Evolutionary conservation across 2,888 invertebrate species (phyloP).

Genomic region (Caradrina clavipalpis): DNA sequence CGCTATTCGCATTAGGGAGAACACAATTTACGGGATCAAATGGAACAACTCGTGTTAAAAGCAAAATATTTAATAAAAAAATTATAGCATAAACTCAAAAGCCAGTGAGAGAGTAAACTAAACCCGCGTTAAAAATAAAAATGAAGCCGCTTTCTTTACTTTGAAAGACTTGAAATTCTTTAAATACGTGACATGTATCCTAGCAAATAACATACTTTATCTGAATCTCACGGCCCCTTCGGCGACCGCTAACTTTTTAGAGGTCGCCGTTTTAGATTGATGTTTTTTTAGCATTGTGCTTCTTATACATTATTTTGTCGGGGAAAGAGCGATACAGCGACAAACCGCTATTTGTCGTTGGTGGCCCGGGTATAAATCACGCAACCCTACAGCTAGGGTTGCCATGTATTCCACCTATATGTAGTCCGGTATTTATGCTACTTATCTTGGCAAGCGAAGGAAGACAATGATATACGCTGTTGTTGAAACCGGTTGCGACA

Average conservation of each 20-base stretch:
- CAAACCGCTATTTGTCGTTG: slow-evolving; percentile 89
- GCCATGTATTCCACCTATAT: slow-evolving; percentile 66
- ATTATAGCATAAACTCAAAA: background rate
- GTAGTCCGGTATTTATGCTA: slow-evolving; percentile 70
- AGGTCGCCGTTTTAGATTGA: slow-evolving; percentile 62
- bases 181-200: slow-evolving; percentile 25
- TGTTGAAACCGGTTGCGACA: slow-evolving; percentile 48
- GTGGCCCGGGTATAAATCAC: slow-evolving; percentile 86
- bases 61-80: slow-evolving; percentile 9
- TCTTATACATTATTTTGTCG: slow-evolving; percentile 84
- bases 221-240: slow-evolving; percentile 64
- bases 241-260: slow-evolving; percentile 63
- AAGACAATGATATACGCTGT: slow-evolving; percentile 57
- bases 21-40: background rate
- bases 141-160: slow-evolving; percentile 22
- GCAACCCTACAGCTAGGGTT: slow-evolving; percentile 77
- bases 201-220: slow-evolving; percentile 61
- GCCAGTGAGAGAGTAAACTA: background rate
- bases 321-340: slow-evolving; percentile 86
- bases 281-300: slow-evolving; percentile 73
- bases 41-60: slow-evolving; percentile 5
- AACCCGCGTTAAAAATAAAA: slow-evolving; percentile 5
- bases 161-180: slow-evolving; percentile 25
- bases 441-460: slow-evolving; percentile 60
- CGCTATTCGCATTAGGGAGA: background rate